phyloP scores from a whole-genome alignment of 2,113 vertebrate species.

The Microcebus murinus region DNA sequence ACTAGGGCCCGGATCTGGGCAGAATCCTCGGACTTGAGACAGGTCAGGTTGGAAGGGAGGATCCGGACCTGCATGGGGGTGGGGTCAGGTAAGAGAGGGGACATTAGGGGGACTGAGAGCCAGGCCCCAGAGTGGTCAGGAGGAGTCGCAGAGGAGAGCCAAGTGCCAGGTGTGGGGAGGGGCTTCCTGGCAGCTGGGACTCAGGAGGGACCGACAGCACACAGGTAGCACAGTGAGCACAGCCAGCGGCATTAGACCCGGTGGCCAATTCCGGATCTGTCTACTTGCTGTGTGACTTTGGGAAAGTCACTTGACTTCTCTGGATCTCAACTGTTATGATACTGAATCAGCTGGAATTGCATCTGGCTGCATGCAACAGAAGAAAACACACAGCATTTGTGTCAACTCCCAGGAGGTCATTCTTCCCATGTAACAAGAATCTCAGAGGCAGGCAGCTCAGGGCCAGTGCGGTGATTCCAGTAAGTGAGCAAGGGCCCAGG shows the following conservation, averaged over 20 bases:
- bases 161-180: not conserved
- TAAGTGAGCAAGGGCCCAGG: not conserved
- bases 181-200: not conserved
- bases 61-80: not conserved
- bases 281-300: conserved; percentile 1
- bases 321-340: not conserved
- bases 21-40: not conserved
- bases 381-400: not conserved
- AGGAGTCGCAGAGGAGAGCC: not conserved
- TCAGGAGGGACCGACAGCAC: not conserved
- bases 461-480: not conserved
- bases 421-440: not conserved
- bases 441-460: not conserved
- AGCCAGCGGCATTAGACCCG: not conserved
- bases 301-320: not conserved
- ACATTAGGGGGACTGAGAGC: not conserved
- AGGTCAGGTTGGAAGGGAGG: not conserved
- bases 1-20: not conserved
- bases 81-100: not conserved
- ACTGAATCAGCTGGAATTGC: not conserved
- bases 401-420: not conserved
- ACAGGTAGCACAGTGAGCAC: not conserved
- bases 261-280: not conserved
- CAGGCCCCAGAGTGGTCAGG: not conserved
- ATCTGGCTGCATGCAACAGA: not conserved